Evolutionary conservation across 2,888 invertebrate genomes (phyloP), one percentile per base, ranked within the genome.

Genomic region (Margaritifera margaritifera): DNA sequence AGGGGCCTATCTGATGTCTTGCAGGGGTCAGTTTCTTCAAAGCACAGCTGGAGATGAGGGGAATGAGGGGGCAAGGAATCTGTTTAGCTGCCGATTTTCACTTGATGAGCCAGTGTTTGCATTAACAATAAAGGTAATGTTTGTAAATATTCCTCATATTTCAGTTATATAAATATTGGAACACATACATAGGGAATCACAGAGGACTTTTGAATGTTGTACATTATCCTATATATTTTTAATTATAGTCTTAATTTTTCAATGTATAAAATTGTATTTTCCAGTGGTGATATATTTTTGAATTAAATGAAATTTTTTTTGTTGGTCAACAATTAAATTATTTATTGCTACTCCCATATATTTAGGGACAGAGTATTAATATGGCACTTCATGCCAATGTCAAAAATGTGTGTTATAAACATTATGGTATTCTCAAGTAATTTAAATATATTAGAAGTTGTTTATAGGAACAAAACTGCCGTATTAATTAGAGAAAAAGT

Each of bases 1-100:
- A n/a, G 79, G 77, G 51, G 77, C 75, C 0, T 79, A 79, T 64
- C 31, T 79, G 42, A 31, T 59, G n/a, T 72, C 66, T 58, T 57
- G 53, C 15, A 69, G 61, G 59, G 77, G 79, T 22, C 55, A 64
- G 42, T 24, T 53, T 6, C 51, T 69, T 5, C 22, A 58, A 22
- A 11, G 20, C 15, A 22, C 18, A 8, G 31, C 62, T 20, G 62
- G 31, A 3, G 55, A 15, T 11, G 64, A 55, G 11, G 50, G 55
- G 58, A 65, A 56, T 25, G 69, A 57, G 18, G 51, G n/a, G 2
- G 22, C 31, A 6, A 50, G 51, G 19, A 42, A 42, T 42, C 24
- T 70, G 27, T 66, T 56, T 63, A 59, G 63, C n/a, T 70, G 66
- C 27, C 31, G 52, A 18, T 11, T 70, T 31, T 66, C 64, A 54